Evolutionary conservation across 2,113 vertebrate genomes (phyloP), one percentile per base, ranked within the genome.

Genomic region (Rhinolophus sinicus): DNA sequence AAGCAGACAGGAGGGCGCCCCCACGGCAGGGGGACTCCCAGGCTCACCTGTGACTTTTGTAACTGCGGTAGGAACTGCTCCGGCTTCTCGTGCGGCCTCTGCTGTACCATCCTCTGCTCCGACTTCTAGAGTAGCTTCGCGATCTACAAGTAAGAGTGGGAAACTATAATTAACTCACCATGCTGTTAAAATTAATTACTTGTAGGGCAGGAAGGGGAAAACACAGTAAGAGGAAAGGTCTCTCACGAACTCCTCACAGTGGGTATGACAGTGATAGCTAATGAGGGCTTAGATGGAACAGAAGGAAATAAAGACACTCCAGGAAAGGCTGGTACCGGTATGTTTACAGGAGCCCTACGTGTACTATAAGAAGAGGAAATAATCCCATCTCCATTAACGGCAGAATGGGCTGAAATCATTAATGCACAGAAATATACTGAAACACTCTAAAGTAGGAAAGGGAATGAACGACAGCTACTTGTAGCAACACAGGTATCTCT

Each of bases 41-140:
- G 33, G 24, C 97, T 94, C 72, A 99, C 99, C 99, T 99, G 3
- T 98, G 99, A 82, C 99, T 99, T 93, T 99, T 98, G 97, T 99
- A 99, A 64, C 99, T 99, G 86, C 98, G 97, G 83, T 99, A 99
- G 35, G 99, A 99, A 30, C 99, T 99, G 73, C 99, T 99, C 11
- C 98, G 98, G 65, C 99, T 99, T 52, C 98, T 98, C 1, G 99
- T 99, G 16, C 98, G 98, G 76, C 99, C 98, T 78, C 99, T 97
- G 86, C 99, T 98, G 26, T 98, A 99, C 98, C 99, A 98, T 15
- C 99, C 99, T 94, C 99, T 98, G 98, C 99, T 99, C 35, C 98
- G 98, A 98, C 99, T 99, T 97, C 99, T 98, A 2, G 99, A 99
- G 30, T 99, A 99, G 97, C 99, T 99, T 97, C 99, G 99, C 13